Evolutionary conservation across 2,113 vertebrate species (phyloP).

Genomic region (Eurystomus gularis): DNA sequence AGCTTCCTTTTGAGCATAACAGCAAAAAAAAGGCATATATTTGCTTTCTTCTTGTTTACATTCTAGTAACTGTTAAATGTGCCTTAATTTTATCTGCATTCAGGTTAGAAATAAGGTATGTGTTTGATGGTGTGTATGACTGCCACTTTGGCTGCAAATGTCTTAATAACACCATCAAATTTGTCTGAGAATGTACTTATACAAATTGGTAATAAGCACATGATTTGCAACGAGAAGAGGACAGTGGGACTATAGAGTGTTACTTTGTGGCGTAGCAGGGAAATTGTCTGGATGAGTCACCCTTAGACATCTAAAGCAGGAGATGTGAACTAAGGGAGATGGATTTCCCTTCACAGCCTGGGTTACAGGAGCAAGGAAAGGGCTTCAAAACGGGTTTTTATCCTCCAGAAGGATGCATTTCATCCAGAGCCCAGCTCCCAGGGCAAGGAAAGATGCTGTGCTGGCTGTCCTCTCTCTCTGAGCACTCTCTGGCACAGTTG

Average conservation of each 20-base stretch:
- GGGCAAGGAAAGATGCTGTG: conserved; percentile 39
- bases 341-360: neutral
- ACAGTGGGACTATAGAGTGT: neutral
- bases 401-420: neutral
- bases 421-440: neutral
- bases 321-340: neutral
- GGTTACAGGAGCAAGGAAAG: neutral
- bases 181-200: neutral
- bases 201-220: neutral
- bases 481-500: conserved; percentile 30
- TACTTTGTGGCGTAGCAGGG: neutral
- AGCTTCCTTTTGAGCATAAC: neutral
- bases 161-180: neutral
- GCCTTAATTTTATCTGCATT: neutral
- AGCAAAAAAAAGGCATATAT: neutral
- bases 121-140: neutral
- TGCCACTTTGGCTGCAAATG: neutral
- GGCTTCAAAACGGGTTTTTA: neutral
- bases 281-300: neutral
- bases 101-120: neutral
- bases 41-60: neutral
- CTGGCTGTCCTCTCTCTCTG: conserved; percentile 15
- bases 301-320: neutral
- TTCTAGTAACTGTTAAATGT: neutral
- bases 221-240: neutral